These are phyloP conservation scores for Drosophila parthenogenetica DNA, from an alignment of 2,888 invertebrate species.

Conservation along the genomic window DNA sequence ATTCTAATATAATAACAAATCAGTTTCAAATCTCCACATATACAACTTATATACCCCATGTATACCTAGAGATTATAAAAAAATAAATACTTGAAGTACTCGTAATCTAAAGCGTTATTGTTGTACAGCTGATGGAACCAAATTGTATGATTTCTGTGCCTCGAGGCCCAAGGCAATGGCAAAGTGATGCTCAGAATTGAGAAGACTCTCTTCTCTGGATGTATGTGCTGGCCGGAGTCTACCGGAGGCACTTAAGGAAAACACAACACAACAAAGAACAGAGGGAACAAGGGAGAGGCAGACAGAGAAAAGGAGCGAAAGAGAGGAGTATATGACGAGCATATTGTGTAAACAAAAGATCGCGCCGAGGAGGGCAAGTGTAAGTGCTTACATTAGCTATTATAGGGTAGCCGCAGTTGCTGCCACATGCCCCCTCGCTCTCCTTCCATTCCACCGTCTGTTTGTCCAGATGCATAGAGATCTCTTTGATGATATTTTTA, in stretches of 20 bases:
- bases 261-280: conserved; percentile 25
- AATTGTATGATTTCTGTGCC: conserved; percentile 15
- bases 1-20: neutral
- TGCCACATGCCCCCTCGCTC: conserved; percentile 5
- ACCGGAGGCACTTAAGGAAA: conserved; percentile 23
- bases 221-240: conserved; percentile 31
- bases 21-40: neutral
- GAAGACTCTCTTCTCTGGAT: conserved; percentile 15
- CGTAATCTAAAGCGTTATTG: conserved; percentile 28
- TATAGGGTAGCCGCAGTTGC: conserved; percentile 56
- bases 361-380: conserved; percentile 50
- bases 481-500: conserved; percentile 66
- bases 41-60: neutral
- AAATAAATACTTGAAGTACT: conserved; percentile 13
- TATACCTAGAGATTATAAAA: conserved; percentile 1
- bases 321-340: conserved; percentile 37
- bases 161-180: conserved; percentile 36
- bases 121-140: conserved; percentile 13
- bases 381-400: conserved; percentile 71
- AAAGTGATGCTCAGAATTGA: conserved; percentile 28
- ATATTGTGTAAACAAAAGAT: conserved; percentile 70
- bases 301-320: neutral
- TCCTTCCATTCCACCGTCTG: neutral
- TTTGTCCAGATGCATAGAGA: conserved; percentile 29
- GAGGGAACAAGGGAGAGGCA: neutral